Conservation (phyloP, 2,113 vertebrate species). For the Phalacrocorax aristotelis region DNA sequence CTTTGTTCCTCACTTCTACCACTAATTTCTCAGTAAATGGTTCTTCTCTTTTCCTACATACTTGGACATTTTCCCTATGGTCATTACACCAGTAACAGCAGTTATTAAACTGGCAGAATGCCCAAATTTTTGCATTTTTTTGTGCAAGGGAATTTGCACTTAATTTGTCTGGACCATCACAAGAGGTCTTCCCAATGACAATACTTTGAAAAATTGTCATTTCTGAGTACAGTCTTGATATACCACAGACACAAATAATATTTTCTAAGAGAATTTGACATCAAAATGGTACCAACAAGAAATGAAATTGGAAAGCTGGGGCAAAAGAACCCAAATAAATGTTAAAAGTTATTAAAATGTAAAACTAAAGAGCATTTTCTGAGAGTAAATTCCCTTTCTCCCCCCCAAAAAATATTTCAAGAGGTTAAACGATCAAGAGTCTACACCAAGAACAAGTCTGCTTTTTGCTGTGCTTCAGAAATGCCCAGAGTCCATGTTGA, state of each 20-base stretch:
- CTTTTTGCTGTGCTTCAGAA: not conserved
- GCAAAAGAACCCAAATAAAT: not conserved
- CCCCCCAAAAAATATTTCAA: not conserved
- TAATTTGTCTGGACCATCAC: not conserved
- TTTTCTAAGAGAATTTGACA: not conserved
- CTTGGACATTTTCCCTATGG: not conserved
- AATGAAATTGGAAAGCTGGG: not conserved
- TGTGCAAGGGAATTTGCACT: not conserved
- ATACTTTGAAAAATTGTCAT: not conserved
- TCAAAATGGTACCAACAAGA: not conserved
- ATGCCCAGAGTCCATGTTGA: accelerated
- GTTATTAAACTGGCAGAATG: not conserved
- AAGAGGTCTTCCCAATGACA: not conserved
- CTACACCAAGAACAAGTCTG: not conserved
- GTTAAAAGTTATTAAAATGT: not conserved
- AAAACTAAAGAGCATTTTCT: not conserved
- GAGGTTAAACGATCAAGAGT: not conserved
- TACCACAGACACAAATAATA: not conserved
- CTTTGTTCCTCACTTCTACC: not conserved
- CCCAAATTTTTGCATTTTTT: not conserved
- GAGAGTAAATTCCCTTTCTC: not conserved
- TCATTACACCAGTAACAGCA: not conserved
- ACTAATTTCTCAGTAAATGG: not conserved
- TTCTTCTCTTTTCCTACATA: not conserved
- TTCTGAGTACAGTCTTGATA: not conserved